Percentiles rank a stretch among this genome's conserved stretches.
Evolutionary conservation across 2,888 invertebrate species (phyloP).

Genomic region (Pseudococcus longispinus): DNA sequence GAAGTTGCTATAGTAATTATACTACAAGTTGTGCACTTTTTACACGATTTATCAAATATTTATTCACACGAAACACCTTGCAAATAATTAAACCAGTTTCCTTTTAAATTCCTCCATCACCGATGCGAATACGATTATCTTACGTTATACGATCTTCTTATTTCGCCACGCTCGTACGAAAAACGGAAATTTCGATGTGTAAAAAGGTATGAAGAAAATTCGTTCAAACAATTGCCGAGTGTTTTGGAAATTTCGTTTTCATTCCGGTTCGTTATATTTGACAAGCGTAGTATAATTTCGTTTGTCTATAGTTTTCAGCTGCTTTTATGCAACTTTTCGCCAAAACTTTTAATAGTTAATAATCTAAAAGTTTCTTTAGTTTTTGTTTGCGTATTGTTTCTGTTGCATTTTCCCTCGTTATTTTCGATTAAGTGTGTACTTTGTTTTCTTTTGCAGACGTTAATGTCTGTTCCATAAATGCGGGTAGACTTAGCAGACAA

Average conservation of each 20-base stretch:
- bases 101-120: too few species aligned
- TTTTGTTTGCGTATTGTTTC: constrained; percentile 10
- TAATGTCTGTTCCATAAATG: not conserved
- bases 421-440: constrained; percentile 7
- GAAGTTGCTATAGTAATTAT: too few species aligned
- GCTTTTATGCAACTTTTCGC: constrained; percentile 24
- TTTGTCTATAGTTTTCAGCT: constrained; percentile 6
- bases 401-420: constrained; percentile 8
- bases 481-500: not conserved
- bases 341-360: constrained; percentile 26
- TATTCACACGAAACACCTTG: too few species aligned
- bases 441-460: not conserved
- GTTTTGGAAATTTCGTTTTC: not conserved
- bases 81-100: too few species aligned
- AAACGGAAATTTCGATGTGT: not conserved
- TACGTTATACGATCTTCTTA: not conserved
- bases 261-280: not conserved
- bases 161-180: not conserved
- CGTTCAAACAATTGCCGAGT: not conserved
- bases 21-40: too few species aligned
- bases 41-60: too few species aligned
- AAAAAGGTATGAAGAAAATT: not conserved
- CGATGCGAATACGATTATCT: too few species aligned
- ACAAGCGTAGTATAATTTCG: constrained; percentile 13
- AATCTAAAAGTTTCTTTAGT: constrained; percentile 15